These are phyloP conservation scores for Drosophila siamana DNA, from an alignment of 2,888 invertebrate genomes.

Conservation along the genomic window DNA sequence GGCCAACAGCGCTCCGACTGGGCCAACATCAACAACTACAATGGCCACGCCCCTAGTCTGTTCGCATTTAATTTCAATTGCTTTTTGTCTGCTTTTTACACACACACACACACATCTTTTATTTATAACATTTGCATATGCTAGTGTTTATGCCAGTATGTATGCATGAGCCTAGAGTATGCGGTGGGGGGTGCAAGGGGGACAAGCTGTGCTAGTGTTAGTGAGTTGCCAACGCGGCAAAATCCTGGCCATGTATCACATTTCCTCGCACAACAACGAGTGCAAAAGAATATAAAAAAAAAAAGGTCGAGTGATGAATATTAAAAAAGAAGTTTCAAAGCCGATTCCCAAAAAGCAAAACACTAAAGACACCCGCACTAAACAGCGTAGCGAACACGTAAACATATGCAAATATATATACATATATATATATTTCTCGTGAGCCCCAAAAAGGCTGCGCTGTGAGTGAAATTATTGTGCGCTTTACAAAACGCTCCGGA, in stretches of 20 bases:
- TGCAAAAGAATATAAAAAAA: not conserved
- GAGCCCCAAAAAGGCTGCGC: slow-evolving; percentile 10
- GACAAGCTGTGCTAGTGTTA: slow-evolving; percentile 10
- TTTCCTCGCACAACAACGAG: slow-evolving; percentile 30
- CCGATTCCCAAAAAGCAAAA: slow-evolving; percentile 43
- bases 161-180: slow-evolving; percentile 16
- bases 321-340: slow-evolving; percentile 71
- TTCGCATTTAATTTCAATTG: slow-evolving; percentile 77
- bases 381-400: no score
- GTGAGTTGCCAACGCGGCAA: slow-evolving; percentile 71
- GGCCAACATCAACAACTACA: slow-evolving; percentile 36
- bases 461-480: slow-evolving; percentile 21
- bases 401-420: slow-evolving; percentile 27
- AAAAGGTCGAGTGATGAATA: slow-evolving; percentile 61
- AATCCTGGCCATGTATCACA: slow-evolving; percentile 77
- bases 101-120: slow-evolving; percentile 58
- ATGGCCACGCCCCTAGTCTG: slow-evolving; percentile 69
- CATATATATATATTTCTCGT: slow-evolving; percentile 1
- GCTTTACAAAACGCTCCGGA: slow-evolving; percentile 4
- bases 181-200: not conserved
- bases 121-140: slow-evolving; percentile 68
- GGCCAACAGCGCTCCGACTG: not conserved
- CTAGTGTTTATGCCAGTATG: slow-evolving; percentile 26
- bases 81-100: slow-evolving; percentile 70
- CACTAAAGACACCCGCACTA: slow-evolving; percentile 25